These are phyloP conservation scores for Eupeodes latifasciatus DNA, from an alignment of 2,888 invertebrate species.

Conservation along the genomic window DNA sequence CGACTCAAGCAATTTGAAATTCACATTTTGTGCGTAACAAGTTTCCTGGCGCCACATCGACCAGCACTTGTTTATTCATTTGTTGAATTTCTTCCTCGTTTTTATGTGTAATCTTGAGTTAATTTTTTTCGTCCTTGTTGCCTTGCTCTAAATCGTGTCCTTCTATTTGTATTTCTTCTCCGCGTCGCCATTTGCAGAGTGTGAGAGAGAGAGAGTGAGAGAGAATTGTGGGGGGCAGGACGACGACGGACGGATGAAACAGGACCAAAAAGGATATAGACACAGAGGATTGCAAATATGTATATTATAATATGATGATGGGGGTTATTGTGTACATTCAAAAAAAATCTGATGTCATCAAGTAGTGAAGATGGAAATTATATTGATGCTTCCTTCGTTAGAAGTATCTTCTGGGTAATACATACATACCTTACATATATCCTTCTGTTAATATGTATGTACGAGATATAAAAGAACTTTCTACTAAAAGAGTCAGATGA, in stretches of 20 bases:
- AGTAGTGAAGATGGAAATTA: conserved; percentile 66
- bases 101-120: conserved; percentile 67
- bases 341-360: conserved; percentile 71
- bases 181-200: conserved; percentile 28
- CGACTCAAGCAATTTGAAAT: conserved; percentile 72
- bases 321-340: neutral
- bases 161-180: conserved; percentile 43
- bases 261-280: conserved; percentile 25
- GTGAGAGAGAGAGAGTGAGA: too few relatives aligned
- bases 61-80: conserved; percentile 78
- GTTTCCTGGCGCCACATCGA: conserved; percentile 79
- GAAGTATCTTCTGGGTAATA: neutral
- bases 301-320: conserved; percentile 45
- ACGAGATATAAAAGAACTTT: neutral
- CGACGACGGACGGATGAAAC: neutral
- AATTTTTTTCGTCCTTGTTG: conserved; percentile 13
- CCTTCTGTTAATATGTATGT: too few relatives aligned
- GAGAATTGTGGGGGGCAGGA: too few relatives aligned
- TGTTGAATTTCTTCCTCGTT: conserved; percentile 75
- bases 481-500: neutral
- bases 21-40: conserved; percentile 78
- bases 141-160: conserved; percentile 28
- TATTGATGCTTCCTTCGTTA: conserved; percentile 63
- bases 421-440: too few relatives aligned
- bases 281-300: conserved; percentile 37